phyloP scores from a whole-genome alignment of 2,797 vertebrate species.

The Odontamblyopus rebecca region DNA sequence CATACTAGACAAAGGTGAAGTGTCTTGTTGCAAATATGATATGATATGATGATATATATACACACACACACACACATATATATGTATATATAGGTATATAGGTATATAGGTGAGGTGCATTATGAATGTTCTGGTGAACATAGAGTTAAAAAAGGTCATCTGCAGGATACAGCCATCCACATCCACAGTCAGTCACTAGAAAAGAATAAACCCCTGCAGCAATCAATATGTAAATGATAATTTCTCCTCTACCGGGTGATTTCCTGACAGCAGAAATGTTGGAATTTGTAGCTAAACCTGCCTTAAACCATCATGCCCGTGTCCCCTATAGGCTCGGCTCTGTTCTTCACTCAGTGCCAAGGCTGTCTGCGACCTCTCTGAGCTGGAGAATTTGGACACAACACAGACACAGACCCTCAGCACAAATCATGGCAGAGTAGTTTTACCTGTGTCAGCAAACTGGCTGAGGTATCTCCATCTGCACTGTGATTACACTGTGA shows the following conservation, averaged over 20 bases:
- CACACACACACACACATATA: too few relatives aligned
- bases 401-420: slow-evolving; percentile 43
- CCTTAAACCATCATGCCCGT: slow-evolving; percentile 38
- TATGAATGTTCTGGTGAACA: not conserved
- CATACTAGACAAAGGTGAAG: too few relatives aligned
- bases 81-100: too few relatives aligned
- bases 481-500: not conserved
- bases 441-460: slow-evolving; percentile 31
- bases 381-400: not conserved
- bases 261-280: slow-evolving; percentile 21
- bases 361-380: slow-evolving; percentile 22
- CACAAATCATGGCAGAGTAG: slow-evolving; percentile 49
- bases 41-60: too few relatives aligned
- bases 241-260: slow-evolving; percentile 10
- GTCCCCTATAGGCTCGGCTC: slow-evolving; percentile 12
- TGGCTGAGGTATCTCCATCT: slow-evolving; percentile 22
- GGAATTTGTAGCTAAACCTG: slow-evolving; percentile 27
- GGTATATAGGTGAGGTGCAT: too few relatives aligned
- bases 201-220: slow-evolving; percentile 9
- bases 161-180: not conserved
- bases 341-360: slow-evolving; percentile 23
- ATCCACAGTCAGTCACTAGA: too few relatives aligned
- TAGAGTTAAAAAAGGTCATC: slow-evolving; percentile 3
- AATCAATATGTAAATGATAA: slow-evolving; percentile 14
- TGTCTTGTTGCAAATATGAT: too few relatives aligned